phyloP scores from a whole-genome alignment of 2,888 invertebrate genomes.

The Sinodicranocentrus sp. region DNA sequence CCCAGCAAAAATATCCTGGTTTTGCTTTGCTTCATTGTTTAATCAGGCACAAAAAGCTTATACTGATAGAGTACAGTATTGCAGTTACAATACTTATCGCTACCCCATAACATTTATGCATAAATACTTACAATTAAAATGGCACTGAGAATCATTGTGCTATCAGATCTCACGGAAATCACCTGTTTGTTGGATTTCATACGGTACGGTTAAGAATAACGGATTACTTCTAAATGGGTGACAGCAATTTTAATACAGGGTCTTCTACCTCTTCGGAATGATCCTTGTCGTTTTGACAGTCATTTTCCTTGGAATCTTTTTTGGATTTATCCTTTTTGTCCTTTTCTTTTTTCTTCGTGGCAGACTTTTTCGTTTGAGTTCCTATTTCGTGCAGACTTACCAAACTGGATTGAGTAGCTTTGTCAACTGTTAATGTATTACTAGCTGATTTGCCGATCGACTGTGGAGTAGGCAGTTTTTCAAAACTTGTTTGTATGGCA shows the following conservation, averaged over 20 bases:
- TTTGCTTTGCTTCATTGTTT: too few relatives aligned
- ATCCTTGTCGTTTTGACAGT: slow-evolving; percentile 40
- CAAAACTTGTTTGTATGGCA: slow-evolving; percentile 75
- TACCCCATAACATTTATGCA: too few relatives aligned
- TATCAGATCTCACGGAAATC: background rate
- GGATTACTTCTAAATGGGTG: slow-evolving; percentile 61
- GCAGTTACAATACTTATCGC: too few relatives aligned
- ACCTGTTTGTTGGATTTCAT: background rate
- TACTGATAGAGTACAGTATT: too few relatives aligned
- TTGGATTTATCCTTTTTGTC: slow-evolving; percentile 64
- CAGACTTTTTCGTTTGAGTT: slow-evolving; percentile 76
- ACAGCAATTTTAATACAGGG: slow-evolving; percentile 72
- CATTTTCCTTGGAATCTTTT: slow-evolving; percentile 37
- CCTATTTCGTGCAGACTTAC: slow-evolving; percentile 72
- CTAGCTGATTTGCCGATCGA: slow-evolving; percentile 31
- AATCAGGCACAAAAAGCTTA: too few relatives aligned
- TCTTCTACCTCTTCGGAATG: slow-evolving; percentile 62
- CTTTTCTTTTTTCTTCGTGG: slow-evolving; percentile 73
- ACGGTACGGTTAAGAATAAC: too few relatives aligned
- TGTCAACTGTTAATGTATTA: slow-evolving; percentile 63
- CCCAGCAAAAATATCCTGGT: too few relatives aligned
- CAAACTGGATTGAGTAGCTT: slow-evolving; percentile 72
- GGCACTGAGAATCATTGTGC: background rate
- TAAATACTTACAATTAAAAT: background rate
- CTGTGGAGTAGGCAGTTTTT: slow-evolving; percentile 58